A percentile compares a stretch with the other conserved stretches of the same genome.
Conservation (phyloP, 2,888 invertebrate species). For the Euproctis similis region DNA sequence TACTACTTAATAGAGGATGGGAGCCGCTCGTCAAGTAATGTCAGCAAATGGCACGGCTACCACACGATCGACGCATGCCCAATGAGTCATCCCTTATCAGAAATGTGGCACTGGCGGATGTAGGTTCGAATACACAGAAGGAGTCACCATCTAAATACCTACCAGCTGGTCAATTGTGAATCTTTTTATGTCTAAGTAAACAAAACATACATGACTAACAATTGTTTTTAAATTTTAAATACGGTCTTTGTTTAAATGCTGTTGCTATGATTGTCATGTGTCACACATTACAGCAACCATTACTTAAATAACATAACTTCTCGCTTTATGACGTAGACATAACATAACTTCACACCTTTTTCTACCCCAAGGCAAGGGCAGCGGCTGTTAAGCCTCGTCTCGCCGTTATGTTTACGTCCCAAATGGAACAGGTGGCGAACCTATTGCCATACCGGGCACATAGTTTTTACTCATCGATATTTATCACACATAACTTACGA, state of each 20-base stretch:
- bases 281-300: too few relatives aligned
- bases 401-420: too few relatives aligned
- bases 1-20: constrained; percentile 42
- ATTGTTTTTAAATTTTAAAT: constrained; percentile 47
- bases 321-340: too few relatives aligned
- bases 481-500: too few relatives aligned
- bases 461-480: too few relatives aligned
- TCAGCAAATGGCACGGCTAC: constrained; percentile 31
- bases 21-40: constrained; percentile 34
- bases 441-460: too few relatives aligned
- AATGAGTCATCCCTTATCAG: constrained; percentile 67
- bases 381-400: too few relatives aligned
- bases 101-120: constrained; percentile 67
- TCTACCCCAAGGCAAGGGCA: too few relatives aligned
- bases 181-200: constrained; percentile 47
- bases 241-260: constrained; percentile 46
- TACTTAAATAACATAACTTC: too few relatives aligned
- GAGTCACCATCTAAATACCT: constrained; percentile 38
- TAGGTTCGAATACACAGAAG: constrained; percentile 36
- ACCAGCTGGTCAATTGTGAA: constrained; percentile 55
- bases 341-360: too few relatives aligned
- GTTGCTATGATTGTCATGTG: too few relatives aligned
- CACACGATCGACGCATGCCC: constrained; percentile 20
- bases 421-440: too few relatives aligned
- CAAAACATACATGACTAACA: constrained; percentile 56